Evolutionary conservation across 2,888 invertebrate genomes (phyloP).

Genomic region (Blera fallax): DNA sequence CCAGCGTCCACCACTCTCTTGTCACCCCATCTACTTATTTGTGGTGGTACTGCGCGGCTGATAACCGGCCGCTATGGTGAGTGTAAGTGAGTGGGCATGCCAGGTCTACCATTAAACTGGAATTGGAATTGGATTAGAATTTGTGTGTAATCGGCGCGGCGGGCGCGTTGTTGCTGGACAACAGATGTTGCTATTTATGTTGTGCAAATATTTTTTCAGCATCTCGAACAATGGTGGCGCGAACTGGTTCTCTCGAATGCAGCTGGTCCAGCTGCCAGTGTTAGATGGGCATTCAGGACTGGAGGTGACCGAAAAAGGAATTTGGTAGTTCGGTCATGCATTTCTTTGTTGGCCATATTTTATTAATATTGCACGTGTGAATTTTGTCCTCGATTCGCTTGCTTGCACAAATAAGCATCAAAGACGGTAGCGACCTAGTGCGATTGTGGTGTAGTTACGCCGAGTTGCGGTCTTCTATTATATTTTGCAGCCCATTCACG

Average conservation of each 20-base stretch:
- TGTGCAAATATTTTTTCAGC: conserved; percentile 30
- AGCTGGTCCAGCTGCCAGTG: conserved; percentile 44
- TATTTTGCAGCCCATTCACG: conserved; percentile 27
- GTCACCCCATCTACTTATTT: conserved; percentile 24
- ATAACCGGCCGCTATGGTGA: conserved; percentile 23
- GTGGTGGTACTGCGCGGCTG: conserved; percentile 3
- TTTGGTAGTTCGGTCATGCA: conserved; percentile 8
- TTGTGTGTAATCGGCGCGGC: conserved; percentile 39
- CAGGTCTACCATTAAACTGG: conserved; percentile 28
- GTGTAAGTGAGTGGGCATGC: conserved; percentile 50
- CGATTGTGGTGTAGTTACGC: neutral
- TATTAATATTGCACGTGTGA: conserved; percentile 37
- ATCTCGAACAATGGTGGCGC: conserved; percentile 24
- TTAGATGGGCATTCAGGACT: neutral
- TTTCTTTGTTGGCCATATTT: conserved; percentile 7
- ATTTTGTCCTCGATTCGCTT: conserved; percentile 37
- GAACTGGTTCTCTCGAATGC: conserved; percentile 45
- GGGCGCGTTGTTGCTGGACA: conserved; percentile 34
- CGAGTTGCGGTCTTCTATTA: neutral
- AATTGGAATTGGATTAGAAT: conserved; percentile 69
- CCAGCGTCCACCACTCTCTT: conserved; percentile 53
- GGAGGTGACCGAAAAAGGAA: conserved; percentile 19
- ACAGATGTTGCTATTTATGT: conserved; percentile 67
- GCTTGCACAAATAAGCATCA: conserved; percentile 6
- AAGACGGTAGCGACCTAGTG: neutral